A percentile compares a stretch with the other conserved stretches of the same genome.
These are phyloP conservation scores for Melanotaenia boesemani DNA, from an alignment of 2,797 vertebrate species.

Conservation along the genomic window DNA sequence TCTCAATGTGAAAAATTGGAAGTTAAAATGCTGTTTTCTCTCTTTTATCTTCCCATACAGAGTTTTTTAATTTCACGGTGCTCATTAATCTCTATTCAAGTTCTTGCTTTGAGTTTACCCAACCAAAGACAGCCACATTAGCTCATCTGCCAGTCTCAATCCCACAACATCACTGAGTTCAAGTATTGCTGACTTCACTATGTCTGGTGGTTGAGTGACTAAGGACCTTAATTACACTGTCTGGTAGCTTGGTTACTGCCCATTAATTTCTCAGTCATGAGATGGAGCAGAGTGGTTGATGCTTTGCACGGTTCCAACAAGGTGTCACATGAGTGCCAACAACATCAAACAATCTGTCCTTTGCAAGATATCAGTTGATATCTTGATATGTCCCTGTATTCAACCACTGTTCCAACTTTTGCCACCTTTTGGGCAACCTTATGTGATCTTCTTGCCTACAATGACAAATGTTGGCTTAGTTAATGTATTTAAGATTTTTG, in stretches of 20 bases:
- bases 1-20: not conserved
- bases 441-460: not conserved
- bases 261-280: slow-evolving; percentile 76
- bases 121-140: slow-evolving; percentile 54
- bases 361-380: slow-evolving; percentile 20
- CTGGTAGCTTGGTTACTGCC: slow-evolving; percentile 76
- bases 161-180: slow-evolving; percentile 55
- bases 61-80: slow-evolving; percentile 26
- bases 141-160: slow-evolving; percentile 58
- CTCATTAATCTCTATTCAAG: slow-evolving; percentile 63
- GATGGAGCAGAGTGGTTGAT: slow-evolving; percentile 55
- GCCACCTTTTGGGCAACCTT: slow-evolving; percentile 1
- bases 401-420: slow-evolving; percentile 19
- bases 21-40: slow-evolving; percentile 16
- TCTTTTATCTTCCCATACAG: slow-evolving; percentile 31
- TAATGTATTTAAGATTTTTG: slow-evolving; percentile 58
- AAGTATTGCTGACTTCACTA: slow-evolving; percentile 77
- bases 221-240: slow-evolving; percentile 84
- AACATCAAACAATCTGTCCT: slow-evolving; percentile 32
- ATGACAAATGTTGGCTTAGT: slow-evolving; percentile 27
- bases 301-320: slow-evolving; percentile 24
- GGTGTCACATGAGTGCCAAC: slow-evolving; percentile 16
- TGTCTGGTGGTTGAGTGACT: slow-evolving; percentile 79
- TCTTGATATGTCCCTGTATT: not conserved
- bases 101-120: slow-evolving; percentile 55